These are phyloP conservation scores for Gymnobelideus leadbeateri DNA, from an alignment of 2,113 vertebrate genomes.

Conservation along the genomic window DNA sequence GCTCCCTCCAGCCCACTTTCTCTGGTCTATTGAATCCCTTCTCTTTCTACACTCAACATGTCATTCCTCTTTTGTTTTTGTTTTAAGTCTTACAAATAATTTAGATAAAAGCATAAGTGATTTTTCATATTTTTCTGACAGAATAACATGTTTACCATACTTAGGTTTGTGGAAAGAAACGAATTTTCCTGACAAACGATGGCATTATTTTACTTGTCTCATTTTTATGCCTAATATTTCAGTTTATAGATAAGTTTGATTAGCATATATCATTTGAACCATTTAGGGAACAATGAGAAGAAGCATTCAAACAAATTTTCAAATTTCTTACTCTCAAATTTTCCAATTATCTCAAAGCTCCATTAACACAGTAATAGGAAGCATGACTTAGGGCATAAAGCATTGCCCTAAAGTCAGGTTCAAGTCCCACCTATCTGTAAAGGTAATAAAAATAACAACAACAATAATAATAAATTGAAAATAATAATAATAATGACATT, in stretches of 20 bases:
- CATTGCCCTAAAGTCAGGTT: background rate
- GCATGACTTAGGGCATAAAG: background rate
- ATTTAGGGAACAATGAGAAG: background rate
- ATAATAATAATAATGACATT: background rate
- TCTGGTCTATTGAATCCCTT: background rate
- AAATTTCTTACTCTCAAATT: background rate
- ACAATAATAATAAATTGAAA: no score
- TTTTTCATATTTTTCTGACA: background rate
- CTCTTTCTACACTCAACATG: background rate
- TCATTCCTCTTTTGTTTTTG: background rate
- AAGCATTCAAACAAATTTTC: background rate
- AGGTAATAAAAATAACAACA: background rate
- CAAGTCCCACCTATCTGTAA: background rate
- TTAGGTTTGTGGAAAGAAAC: background rate
- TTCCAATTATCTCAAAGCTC: background rate
- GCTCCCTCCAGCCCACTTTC: background rate
- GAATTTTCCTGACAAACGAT: background rate
- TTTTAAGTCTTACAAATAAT: background rate
- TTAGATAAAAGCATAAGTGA: background rate
- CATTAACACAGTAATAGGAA: background rate
- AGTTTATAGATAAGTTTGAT: background rate
- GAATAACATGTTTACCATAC: background rate
- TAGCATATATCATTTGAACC: background rate
- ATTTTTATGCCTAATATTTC: background rate
- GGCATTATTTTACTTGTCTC: background rate